Conservation (phyloP, 2,113 vertebrate genomes). For the Cyprinodon variegatus region DNA sequence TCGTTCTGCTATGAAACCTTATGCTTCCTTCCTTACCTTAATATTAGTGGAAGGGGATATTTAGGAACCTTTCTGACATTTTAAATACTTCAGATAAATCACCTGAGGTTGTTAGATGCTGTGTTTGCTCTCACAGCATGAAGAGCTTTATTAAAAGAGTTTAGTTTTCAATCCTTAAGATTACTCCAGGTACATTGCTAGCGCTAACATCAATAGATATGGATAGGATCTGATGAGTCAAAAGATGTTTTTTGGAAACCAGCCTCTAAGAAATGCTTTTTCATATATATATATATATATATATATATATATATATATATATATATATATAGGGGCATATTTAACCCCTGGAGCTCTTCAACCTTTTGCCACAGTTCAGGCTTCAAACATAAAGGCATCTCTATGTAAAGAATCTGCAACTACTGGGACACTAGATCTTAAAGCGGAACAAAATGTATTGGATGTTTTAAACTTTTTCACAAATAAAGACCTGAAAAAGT, state of each 20-base stretch:
- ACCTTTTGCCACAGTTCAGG: no score
- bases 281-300: no score
- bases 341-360: no score
- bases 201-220: background rate
- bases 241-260: background rate
- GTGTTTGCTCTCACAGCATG: constrained; percentile 20
- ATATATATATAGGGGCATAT: no score
- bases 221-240: background rate
- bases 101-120: constrained; percentile 7
- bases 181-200: background rate
- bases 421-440: no score
- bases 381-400: no score
- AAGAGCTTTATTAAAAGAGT: background rate
- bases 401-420: no score
- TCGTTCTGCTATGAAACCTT: constrained; percentile 20
- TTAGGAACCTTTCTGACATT: constrained; percentile 22
- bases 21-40: background rate
- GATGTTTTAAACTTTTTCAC: no score
- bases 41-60: constrained; percentile 12
- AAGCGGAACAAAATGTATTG: no score
- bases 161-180: constrained; percentile 11
- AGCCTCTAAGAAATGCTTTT: background rate
- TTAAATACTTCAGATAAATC: constrained; percentile 25
- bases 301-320: no score
- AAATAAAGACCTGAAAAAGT: no score